Evolutionary conservation across 2,888 invertebrate species (phyloP).

Genomic region (Resseliella maxima): DNA sequence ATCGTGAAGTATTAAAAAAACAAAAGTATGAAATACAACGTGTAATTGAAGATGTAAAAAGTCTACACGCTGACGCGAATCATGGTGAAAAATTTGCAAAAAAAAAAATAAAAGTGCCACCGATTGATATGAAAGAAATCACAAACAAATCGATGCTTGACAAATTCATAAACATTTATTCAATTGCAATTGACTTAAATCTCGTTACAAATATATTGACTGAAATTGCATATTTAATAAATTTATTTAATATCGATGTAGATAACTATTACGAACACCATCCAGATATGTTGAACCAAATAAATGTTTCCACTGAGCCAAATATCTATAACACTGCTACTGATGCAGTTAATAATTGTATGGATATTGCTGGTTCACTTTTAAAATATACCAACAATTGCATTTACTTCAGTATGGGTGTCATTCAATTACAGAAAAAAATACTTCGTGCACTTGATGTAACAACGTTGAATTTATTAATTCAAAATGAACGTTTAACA

Average conservation of each 20-base stretch:
- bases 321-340: neutral
- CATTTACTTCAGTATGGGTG: constrained; percentile 79
- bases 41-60: too few relatives aligned
- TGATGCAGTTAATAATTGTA: too few relatives aligned
- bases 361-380: too few relatives aligned
- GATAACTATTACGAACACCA: constrained; percentile 35
- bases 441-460: constrained; percentile 69
- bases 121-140: constrained; percentile 62
- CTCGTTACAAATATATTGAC: constrained; percentile 65
- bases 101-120: neutral
- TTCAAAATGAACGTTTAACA: constrained; percentile 75
- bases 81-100: neutral
- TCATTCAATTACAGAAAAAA: constrained; percentile 72
- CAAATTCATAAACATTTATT: constrained; percentile 64
- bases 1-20: constrained; percentile 62
- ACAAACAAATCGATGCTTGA: constrained; percentile 61
- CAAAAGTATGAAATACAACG: constrained; percentile 49
- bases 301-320: constrained; percentile 7
- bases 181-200: constrained; percentile 65
- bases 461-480: constrained; percentile 74
- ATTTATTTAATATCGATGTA: constrained; percentile 63
- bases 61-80: neutral
- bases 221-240: constrained; percentile 65
- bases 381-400: constrained; percentile 74
- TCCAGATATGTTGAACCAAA: constrained; percentile 44